Base-by-base conservation (phyloP, 2,888 invertebrate genomes). In the Venusia cambrica region DNA sequence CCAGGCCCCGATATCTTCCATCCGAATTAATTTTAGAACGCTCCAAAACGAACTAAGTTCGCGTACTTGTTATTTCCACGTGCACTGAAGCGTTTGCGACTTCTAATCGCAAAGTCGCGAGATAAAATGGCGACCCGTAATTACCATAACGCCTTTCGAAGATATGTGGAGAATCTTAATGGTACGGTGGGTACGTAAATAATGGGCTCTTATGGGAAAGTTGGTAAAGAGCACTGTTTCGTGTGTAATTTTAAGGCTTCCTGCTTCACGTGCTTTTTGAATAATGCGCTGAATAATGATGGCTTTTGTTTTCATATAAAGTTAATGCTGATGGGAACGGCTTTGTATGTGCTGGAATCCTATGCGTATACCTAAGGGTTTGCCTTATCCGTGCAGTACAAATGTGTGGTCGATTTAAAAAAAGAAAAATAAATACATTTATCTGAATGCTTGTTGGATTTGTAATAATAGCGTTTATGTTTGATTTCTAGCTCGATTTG, bases 161-260 rank as follows among this genome's bases (percentile, higher is more conserved):
- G 83, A 87, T 85, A 85, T 83, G 85, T 84, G 77, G 81, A 79
- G 81, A 81, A 83, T 87, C 81, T 84, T 85, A 85, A 87, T 84
- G 85, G 84, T 84, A 80, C 84, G 77, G 77, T 85, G 77, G 76
- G 77, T 84, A 58, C 75, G 83, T 84, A 84, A 87, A 87, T 87
- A 85, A 87, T 87, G 83, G 85, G 76, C 84, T 85, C 84, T 84
- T 87, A 83, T 84, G 83, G 81, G 83, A 84, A 87, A 87, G 76
- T 87, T 87, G 75, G 75, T 76, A 75, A 76, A 79, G 80, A 80
- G 81, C 83, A 81, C 73, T 84, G 85, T 84, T 83, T 85, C 83
- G 81, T 79, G 75, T 79, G 80, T 85, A 84, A 84, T 84, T 85
- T 83, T 80, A 81, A 83, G 76, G 81, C 59, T 71, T 74, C 78